Conservation (phyloP, 53 echinoderm and acorn worm genomes). For the Hippasteria phrygiana region DNA sequence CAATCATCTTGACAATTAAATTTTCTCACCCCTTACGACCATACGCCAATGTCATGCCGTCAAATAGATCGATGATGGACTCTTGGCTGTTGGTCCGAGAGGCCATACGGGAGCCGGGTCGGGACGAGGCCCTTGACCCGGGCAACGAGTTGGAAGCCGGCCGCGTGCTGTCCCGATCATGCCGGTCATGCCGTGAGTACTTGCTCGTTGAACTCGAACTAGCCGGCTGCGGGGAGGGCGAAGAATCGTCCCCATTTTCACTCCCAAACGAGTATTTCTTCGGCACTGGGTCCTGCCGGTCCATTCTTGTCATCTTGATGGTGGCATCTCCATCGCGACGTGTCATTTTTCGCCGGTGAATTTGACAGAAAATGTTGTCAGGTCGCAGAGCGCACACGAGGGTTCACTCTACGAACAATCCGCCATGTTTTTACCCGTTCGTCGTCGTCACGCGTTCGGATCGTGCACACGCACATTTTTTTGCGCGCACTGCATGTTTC, state of each 20-base stretch:
- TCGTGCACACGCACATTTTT: not conserved
- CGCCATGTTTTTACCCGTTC: slow-evolving; percentile 13
- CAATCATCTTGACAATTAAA: not conserved
- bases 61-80: slow-evolving; percentile 94
- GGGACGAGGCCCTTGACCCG: slow-evolving; percentile 82
- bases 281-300: slow-evolving; percentile 59
- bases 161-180: slow-evolving; percentile 68
- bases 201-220: not conserved
- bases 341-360: slow-evolving; percentile 65
- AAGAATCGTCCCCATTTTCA: slow-evolving; percentile 33
- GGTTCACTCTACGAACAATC: not conserved
- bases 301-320: slow-evolving; percentile 74
- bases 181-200: too few species aligned
- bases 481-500: too few species aligned
- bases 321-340: slow-evolving; percentile 74
- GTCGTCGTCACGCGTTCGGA: not conserved
- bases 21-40: slow-evolving; percentile 64
- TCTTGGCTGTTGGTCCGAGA: slow-evolving; percentile 95
- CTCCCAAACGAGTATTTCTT: slow-evolving; percentile 55
- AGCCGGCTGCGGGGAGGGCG: not conserved
- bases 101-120: slow-evolving; percentile 78
- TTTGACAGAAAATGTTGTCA: not conserved
- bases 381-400: not conserved
- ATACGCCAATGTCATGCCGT: slow-evolving; percentile 82
- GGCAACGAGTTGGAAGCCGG: slow-evolving; percentile 81